These are phyloP conservation scores for Corapipo altera DNA, from an alignment of 2,113 vertebrate species.

Conservation along the genomic window DNA sequence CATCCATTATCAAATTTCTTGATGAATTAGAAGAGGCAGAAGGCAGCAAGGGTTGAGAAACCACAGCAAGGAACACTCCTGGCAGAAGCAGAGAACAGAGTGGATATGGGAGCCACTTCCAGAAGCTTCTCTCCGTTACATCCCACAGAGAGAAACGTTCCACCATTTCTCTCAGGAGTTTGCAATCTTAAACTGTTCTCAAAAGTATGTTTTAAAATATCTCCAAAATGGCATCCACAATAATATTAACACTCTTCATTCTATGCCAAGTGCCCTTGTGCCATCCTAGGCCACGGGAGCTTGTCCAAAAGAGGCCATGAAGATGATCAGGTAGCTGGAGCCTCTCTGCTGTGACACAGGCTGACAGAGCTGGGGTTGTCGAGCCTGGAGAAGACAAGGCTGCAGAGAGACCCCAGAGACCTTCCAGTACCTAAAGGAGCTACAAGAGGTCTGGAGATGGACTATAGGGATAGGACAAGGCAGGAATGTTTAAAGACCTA, in stretches of 20 bases:
- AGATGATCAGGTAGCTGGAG: not conserved
- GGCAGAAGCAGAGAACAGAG: not conserved
- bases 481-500: not conserved
- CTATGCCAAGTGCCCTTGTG: not conserved
- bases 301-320: not conserved
- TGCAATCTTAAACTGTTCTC: not conserved
- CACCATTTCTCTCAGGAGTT: not conserved
- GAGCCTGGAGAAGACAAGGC: not conserved
- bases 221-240: not conserved
- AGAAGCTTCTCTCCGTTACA: not conserved
- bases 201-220: not conserved
- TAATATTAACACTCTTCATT: not conserved
- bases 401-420: not conserved
- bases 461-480: accelerated
- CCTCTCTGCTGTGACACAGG: not conserved
- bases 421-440: no score
- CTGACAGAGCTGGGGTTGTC: not conserved
- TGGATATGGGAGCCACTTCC: not conserved
- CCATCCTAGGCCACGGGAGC: not conserved
- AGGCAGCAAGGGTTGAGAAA: not conserved
- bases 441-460: not conserved
- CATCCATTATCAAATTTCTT: not conserved
- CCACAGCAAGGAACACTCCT: accelerated
- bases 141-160: no score
- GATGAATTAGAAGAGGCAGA: not conserved